Base-by-base conservation (phyloP, 2,888 invertebrate species). In the Physocephala rufipes region DNA sequence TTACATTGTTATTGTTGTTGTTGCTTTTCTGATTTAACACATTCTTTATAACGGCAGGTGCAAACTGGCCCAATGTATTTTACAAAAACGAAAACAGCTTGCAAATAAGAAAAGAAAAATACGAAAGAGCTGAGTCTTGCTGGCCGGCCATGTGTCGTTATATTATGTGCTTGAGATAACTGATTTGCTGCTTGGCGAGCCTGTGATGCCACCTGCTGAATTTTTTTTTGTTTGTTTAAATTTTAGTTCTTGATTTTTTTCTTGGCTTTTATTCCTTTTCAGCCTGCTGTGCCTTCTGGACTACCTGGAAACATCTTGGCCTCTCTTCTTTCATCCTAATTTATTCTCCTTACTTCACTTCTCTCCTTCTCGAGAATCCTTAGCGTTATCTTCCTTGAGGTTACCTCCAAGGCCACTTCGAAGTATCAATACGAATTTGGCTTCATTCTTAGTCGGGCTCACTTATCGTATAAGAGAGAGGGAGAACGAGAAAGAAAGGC, bases 1-100 rank as follows among this genome's bases (percentile, higher is more conserved):
- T n/a, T n/a, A n/a, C 24, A 30, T 43, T 61, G 45, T 12, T 59
- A 59, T 59, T 59, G 45, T 43, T 47, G 53, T 21, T 12, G 55
- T 21, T 24, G 26, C 26, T 24, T 59, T 55, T 49, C 68, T 62
- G 68, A 68, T 68, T 68, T 68, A 68, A 62, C 24, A 26, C 61
- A 67, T 61, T 62, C 61, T 51, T 47, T 68, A 62, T 62, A 62
- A 62, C 68, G 68, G 68, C 68, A 68, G 68, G 68, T 68, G 68
- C 61, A 61, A 67, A 61, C 26, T 36, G 16, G 24, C 13, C 43
- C 28, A 21, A n/a, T n/a, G n/a, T n/a, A n/a, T n/a, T n/a, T 43
- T n/a, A n/a, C 9, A 16, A 45, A 3, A 19, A 49, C 1, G 19
- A 51, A 68, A 0, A 24, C 36, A 36, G 36, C 36, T 9, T 36